phyloP scores from a whole-genome alignment of 2,888 invertebrate species.

The Brachyptera risi region DNA sequence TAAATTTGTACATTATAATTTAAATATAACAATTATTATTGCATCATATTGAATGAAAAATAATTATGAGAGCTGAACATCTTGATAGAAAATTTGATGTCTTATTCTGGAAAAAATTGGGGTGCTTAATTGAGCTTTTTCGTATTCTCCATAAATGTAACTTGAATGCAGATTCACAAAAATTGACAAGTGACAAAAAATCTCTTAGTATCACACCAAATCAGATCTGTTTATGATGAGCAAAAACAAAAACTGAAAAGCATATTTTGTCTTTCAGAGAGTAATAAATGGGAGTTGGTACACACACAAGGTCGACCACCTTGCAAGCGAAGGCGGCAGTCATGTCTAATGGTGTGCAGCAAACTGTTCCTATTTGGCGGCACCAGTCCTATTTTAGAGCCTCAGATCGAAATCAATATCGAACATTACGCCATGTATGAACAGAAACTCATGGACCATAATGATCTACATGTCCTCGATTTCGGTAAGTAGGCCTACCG shows the following conservation, averaged over 20 bases:
- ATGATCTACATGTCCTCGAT: conserved; percentile 79
- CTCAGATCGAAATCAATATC: conserved; percentile 11
- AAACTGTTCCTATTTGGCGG: conserved; percentile 85
- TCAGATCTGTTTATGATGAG: conserved; percentile 64
- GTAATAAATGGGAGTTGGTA: conserved; percentile 57
- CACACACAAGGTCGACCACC: conserved; percentile 57
- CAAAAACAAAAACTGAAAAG: conserved; percentile 26
- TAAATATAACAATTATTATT: too few species aligned
- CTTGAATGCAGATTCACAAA: too few species aligned
- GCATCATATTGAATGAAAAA: too few species aligned
- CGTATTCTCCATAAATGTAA: too few species aligned
- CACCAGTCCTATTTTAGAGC: conserved; percentile 54
- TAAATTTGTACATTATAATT: too few species aligned
- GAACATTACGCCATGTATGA: too few species aligned
- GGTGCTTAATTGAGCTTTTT: too few species aligned
- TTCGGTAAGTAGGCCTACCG: conserved; percentile 58
- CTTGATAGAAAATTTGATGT: too few species aligned
- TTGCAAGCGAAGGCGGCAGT: conserved; percentile 68
- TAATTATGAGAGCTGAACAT: too few species aligned
- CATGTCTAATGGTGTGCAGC: conserved; percentile 68
- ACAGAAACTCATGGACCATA: conserved; percentile 64
- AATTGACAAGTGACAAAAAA: too few species aligned
- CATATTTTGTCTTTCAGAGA: conserved; percentile 50
- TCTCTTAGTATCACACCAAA: too few species aligned
- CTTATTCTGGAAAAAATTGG: too few species aligned